Conservation (phyloP, 1,140 invertebrate species). For the Cepaea nemoralis region DNA sequence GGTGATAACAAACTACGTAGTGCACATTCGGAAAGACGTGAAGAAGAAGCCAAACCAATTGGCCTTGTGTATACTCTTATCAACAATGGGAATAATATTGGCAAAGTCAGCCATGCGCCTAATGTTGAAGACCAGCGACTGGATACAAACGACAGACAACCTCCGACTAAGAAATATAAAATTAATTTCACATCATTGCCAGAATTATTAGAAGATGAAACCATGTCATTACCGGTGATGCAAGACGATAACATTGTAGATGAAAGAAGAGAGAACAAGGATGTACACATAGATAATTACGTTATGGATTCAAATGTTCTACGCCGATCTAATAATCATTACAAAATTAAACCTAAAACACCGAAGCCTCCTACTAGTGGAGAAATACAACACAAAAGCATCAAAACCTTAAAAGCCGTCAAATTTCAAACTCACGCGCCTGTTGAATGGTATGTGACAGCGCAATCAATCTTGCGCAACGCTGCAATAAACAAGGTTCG, state of each 20-base stretch:
- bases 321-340: neutral
- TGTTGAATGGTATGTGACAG: slow-evolving; percentile 27
- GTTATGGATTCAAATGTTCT: neutral
- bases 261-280: neutral
- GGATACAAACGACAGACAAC: neutral
- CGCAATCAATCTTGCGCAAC: neutral
- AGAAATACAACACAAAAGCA: slow-evolving; percentile 13
- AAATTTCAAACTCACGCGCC: slow-evolving; percentile 21
- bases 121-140: neutral
- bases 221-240: neutral
- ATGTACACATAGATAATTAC: neutral
- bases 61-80: neutral
- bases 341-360: neutral
- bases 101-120: neutral
- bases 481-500: neutral
- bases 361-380: neutral
- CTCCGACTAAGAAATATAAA: neutral
- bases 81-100: neutral
- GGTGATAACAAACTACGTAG: too few species aligned
- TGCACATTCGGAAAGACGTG: neutral
- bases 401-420: slow-evolving; percentile 24
- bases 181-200: neutral
- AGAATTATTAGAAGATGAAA: neutral
- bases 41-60: neutral
- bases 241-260: neutral